Base-by-base conservation (phyloP, 1,140 invertebrate species). In the Sminthurinus signatus region DNA sequence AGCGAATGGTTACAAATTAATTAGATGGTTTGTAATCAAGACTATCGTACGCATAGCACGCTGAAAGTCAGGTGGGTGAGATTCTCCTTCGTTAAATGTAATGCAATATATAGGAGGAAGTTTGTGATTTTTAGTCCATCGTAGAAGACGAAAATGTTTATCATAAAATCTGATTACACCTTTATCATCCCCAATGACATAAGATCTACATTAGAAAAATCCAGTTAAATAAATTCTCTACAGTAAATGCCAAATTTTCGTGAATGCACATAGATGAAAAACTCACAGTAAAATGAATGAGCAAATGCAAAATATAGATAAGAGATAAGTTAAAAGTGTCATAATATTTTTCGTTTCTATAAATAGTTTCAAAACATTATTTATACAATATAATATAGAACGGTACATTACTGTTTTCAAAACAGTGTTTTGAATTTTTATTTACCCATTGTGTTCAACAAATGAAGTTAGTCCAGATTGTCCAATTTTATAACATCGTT, bases 91-190 rank as follows among this genome's bases (percentile, higher is more conserved):
- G 55, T 71, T 71, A 48, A 68, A 71, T 14, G 52, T 44, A 10
- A 71, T 28, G 31, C 27, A 64, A 4, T 29, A 51, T 17, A 71
- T 65, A 14, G 48, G 46, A 19, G 28, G 29, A 15, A 48, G 15
- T 19, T 44, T 54, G 44, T 61, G 21, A 31, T 32, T 28, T 31
- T 62, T 31, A 28, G 64, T 67, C 66, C 66, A 71, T 10, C 70
- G 63, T 5, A 71, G 39, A 17, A 71, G 31, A 28, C 44, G 61
- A 23, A 71, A 68, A 10, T 59, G 29, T 15, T 43, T 19, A 46
- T 71, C 70, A 44, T 66, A 67, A 48, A 71, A 68, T 39, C 60
- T 39, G 25, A 71, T 29, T 1, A 51, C 36, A 15, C 70, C 70
- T 23, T 23, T 46, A 21, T 63, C 66, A 43, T 71, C 70, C 25